Evolutionary conservation across 2,797 vertebrate genomes (phyloP).

Genomic region (Acipenser oxyrinchus): DNA sequence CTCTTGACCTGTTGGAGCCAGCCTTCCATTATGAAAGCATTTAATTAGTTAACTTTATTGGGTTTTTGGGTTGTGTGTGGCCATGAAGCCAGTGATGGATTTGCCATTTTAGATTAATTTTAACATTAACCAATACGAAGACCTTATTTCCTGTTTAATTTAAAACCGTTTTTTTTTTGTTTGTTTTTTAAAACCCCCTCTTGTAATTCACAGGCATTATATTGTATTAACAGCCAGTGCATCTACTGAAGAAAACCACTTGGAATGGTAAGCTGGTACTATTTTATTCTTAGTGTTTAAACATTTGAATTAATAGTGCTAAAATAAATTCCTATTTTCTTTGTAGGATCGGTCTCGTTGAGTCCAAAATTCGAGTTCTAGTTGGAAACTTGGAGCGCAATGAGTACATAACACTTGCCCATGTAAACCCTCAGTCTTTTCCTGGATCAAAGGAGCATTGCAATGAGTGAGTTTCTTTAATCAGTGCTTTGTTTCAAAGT

Average conservation of each 20-base stretch:
- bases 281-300: no score
- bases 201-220: slow-evolving; percentile 72
- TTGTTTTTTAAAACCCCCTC: slow-evolving; percentile 10
- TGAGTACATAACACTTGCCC: slow-evolving; percentile 89
- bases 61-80: no score
- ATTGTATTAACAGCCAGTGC: slow-evolving; percentile 91
- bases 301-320: no score
- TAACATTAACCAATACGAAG: no score
- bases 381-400: slow-evolving; percentile 93
- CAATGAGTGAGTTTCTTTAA: slow-evolving; percentile 66
- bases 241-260: slow-evolving; percentile 83
- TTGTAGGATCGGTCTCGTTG: slow-evolving; percentile 87
- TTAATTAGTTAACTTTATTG: no score
- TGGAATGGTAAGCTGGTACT: slow-evolving; percentile 78
- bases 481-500: no score
- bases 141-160: no score
- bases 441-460: slow-evolving; percentile 74
- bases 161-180: no score
- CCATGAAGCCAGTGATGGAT: no score
- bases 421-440: slow-evolving; percentile 93
- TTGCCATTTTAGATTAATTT: no score
- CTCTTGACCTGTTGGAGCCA: no score
- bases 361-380: slow-evolving; percentile 95
- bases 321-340: not conserved
- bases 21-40: no score